These are phyloP conservation scores for Boleophthalmus pectinirostris DNA, from an alignment of 2,113 vertebrate species.

Conservation along the genomic window DNA sequence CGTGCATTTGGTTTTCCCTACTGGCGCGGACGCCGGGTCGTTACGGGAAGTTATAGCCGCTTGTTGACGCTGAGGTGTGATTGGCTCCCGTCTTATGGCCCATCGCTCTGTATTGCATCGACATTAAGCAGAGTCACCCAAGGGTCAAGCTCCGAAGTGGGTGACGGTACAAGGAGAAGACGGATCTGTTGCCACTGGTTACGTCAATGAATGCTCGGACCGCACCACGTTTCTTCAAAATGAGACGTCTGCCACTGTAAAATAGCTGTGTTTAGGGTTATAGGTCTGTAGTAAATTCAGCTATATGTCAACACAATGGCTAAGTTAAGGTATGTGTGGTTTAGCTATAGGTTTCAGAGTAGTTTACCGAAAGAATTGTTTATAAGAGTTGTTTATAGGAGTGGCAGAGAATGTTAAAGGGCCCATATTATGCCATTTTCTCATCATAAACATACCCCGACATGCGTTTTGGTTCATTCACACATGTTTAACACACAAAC, in stretches of 20 bases:
- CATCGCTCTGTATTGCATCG: slow-evolving; percentile 59
- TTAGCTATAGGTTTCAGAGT: not conserved
- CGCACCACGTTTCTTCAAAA: slow-evolving; percentile 33
- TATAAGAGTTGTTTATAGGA: not conserved
- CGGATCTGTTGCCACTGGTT: slow-evolving; percentile 25
- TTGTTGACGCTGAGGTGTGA: slow-evolving; percentile 64
- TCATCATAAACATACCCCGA: no score
- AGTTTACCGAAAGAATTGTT: not conserved
- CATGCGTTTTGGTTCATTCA: no score
- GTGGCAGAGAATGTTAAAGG: not conserved
- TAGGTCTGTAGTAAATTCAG: slow-evolving; percentile 15
- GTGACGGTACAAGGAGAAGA: slow-evolving; percentile 26
- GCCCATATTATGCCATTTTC: no score
- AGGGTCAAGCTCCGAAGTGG: slow-evolving; percentile 54
- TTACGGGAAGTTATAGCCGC: slow-evolving; percentile 58
- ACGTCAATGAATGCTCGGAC: slow-evolving; percentile 34
- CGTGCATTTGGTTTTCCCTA: slow-evolving; percentile 32
- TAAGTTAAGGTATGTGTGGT: not conserved
- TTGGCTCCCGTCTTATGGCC: slow-evolving; percentile 60
- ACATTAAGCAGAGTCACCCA: slow-evolving; percentile 65
- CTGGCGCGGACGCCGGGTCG: slow-evolving; percentile 50
- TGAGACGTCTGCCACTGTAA: slow-evolving; percentile 23
- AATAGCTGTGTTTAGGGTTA: slow-evolving; percentile 21
- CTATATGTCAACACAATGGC: not conserved
- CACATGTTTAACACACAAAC: no score